phyloP scores from a whole-genome alignment of 2,888 invertebrate genomes.

The Acronicta psi region DNA sequence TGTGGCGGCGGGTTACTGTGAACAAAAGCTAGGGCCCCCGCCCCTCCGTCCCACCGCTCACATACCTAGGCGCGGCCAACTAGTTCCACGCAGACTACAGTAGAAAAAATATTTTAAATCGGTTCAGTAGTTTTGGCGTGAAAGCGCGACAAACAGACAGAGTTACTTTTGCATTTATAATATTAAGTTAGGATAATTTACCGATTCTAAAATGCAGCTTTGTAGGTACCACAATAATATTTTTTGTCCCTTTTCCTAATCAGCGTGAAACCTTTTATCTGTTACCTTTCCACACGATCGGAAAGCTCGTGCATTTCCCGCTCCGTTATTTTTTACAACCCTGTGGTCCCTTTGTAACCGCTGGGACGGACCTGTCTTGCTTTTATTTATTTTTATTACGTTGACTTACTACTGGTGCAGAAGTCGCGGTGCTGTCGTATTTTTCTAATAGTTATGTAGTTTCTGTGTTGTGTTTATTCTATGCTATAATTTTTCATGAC shows the following conservation, averaged over 20 bases:
- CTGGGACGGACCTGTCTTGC: slow-evolving; percentile 46
- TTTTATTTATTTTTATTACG: slow-evolving; percentile 61
- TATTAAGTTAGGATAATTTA: too few species aligned
- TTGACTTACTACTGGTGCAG: slow-evolving; percentile 12
- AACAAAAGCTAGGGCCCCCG: too few species aligned
- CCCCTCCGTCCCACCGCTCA: too few species aligned
- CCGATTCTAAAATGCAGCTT: too few species aligned
- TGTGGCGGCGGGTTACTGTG: too few species aligned
- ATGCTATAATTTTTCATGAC: too few species aligned
- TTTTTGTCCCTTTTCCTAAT: slow-evolving; percentile 18
- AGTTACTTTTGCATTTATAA: too few species aligned
- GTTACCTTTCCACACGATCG: slow-evolving; percentile 34
- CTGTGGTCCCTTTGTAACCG: slow-evolving; percentile 41
- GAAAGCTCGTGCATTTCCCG: slow-evolving; percentile 18
- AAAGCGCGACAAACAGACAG: too few species aligned
- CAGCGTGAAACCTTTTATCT: slow-evolving; percentile 35
- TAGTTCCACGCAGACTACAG: too few species aligned
- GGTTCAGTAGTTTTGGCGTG: too few species aligned
- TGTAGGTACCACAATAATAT: slow-evolving; percentile 6
- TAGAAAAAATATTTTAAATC: too few species aligned
- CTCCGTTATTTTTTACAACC: slow-evolving; percentile 45
- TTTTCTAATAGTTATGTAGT: not conserved
- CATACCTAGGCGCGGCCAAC: too few species aligned
- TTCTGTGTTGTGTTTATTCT: not conserved
- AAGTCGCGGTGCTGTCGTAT: slow-evolving; percentile 9